A percentile compares a stretch with the other conserved stretches of the same genome.
Evolutionary conservation across 2,797 vertebrate genomes (phyloP).

Genomic region (Dermochelys coriacea): DNA sequence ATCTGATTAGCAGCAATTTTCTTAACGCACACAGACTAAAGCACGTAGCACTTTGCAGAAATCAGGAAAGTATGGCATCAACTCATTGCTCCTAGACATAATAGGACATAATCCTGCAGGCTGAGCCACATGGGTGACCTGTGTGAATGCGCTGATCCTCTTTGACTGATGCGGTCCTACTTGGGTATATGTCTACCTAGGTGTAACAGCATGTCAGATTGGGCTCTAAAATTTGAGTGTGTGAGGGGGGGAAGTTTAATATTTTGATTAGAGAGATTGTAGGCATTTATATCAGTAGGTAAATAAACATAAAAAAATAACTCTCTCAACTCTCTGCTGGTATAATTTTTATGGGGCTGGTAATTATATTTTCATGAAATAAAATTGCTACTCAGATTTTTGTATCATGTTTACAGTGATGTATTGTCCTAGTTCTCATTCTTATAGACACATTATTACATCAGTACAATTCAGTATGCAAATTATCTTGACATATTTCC

Average conservation of each 20-base stretch:
- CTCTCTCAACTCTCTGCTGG: background rate
- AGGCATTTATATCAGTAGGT: background rate
- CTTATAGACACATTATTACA: background rate
- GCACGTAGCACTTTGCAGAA: background rate
- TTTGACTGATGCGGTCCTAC: background rate
- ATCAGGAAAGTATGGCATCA: background rate
- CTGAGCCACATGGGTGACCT: background rate
- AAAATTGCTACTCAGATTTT: background rate
- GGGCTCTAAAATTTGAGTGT: background rate
- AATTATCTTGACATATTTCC: background rate
- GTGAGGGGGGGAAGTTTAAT: rapidly evolving
- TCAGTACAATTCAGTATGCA: background rate
- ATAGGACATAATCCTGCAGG: background rate
- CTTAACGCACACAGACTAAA: background rate
- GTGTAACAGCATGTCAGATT: background rate
- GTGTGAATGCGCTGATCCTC: background rate
- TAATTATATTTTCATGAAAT: background rate
- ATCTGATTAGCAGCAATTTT: background rate
- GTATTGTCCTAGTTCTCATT: background rate
- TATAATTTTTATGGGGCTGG: background rate
- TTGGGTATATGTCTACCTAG: background rate
- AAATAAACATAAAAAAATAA: background rate
- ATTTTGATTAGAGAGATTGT: rapidly evolving
- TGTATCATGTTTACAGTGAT: background rate
- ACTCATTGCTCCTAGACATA: background rate